Conservation (phyloP, 2,113 vertebrate genomes). For the Aegotheles bennettii region DNA sequence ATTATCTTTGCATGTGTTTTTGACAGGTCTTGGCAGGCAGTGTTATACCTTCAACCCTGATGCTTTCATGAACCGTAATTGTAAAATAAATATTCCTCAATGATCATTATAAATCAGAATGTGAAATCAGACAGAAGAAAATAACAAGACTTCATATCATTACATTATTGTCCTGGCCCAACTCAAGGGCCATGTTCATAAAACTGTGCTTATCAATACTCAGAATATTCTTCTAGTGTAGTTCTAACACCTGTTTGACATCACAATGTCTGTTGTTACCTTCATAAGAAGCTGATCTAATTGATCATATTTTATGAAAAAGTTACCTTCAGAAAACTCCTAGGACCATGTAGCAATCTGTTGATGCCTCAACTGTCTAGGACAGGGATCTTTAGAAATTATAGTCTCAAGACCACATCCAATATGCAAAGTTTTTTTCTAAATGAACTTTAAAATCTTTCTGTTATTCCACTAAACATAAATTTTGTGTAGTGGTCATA, state of each 20-base stretch:
- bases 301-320: background rate
- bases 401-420: background rate
- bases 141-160: background rate
- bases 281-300: background rate
- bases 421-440: background rate
- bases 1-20: background rate
- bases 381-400: background rate
- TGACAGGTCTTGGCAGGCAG: background rate
- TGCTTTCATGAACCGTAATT: background rate
- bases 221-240: background rate
- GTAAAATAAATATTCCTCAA: background rate
- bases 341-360: background rate
- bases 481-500: background rate
- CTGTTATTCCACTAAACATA: background rate
- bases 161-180: background rate
- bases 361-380: background rate
- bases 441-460: background rate
- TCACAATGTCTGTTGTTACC: background rate
- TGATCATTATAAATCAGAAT: background rate
- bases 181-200: background rate
- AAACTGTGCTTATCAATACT: background rate
- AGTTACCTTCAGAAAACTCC: background rate
- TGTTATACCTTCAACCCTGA: background rate
- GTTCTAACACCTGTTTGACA: background rate
- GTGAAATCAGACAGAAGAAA: background rate